These are phyloP conservation scores for Pentalonia nigronervosa DNA, from an alignment of 1,140 invertebrate genomes.

Conservation along the genomic window DNA sequence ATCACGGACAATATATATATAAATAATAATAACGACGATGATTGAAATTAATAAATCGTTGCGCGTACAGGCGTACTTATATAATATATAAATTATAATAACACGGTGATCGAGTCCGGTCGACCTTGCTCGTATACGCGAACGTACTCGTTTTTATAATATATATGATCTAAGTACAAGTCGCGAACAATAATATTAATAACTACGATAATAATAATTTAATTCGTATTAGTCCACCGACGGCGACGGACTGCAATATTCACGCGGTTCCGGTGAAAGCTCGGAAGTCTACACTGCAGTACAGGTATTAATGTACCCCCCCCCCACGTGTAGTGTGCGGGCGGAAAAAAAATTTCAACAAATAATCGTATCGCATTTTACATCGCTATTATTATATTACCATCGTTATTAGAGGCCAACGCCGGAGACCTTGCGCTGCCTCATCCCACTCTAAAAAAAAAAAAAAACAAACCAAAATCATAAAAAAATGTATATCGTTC, in stretches of 20 bases:
- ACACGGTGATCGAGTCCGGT: neutral
- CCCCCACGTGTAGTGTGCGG: neutral
- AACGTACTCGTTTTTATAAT: neutral
- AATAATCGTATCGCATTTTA: constrained; percentile 20
- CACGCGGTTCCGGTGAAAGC: constrained; percentile 43
- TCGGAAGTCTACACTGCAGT: constrained; percentile 22
- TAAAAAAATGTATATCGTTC: constrained; percentile 7
- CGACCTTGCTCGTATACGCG: neutral
- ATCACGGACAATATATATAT: no score
- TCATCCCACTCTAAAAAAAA: constrained; percentile 19
- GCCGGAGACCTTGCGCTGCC: constrained; percentile 34
- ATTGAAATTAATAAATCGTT: neutral
- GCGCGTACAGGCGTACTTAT: neutral
- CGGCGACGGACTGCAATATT: neutral
- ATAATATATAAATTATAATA: neutral
- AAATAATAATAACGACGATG: neutral
- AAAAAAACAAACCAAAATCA: neutral
- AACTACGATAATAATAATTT: neutral
- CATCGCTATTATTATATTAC: neutral
- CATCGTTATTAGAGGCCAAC: constrained; percentile 19
- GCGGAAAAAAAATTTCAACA: neutral
- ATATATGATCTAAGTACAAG: neutral
- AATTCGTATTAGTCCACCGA: no score
- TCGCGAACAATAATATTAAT: constrained; percentile 1
- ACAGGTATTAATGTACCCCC: neutral